Evolutionary conservation across 2,113 vertebrate species (phyloP), one percentile per base, ranked within the genome.

Genomic region (Hydrochoerus hydrochaeris): DNA sequence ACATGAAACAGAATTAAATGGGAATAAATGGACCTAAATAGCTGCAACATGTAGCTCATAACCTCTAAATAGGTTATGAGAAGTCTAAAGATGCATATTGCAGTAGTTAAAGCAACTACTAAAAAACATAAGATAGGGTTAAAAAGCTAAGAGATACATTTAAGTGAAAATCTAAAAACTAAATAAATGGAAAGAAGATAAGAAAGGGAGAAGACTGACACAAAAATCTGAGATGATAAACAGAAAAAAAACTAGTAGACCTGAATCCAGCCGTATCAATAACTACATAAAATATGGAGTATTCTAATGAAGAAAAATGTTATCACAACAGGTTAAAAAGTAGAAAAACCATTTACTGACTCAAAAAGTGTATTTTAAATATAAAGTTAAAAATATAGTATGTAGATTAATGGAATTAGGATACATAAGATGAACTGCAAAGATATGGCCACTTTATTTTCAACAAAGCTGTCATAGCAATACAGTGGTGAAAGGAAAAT

Each of bases 191-290:
- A 83, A 77, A 87, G 57, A 78, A 67, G 49, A 20, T 11, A 60
- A 49, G 69, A 95, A 83, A 67, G 16, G 49, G 38, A 92, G 12
- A 58, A 73, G 19, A 60, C 14, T 91, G 46, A 69, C 80, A 84
- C 30, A 88, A 88, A 69, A 67, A 67, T 49, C 5, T 78, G n/a
- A 91, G 41, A 75, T 67, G 77, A 78, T 13, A 84, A 65, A 71
- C 16, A 84, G 32, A 91, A 83, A 88, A 88, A 62, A 67, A 92
- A 92, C 20, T 19, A 57, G n/a, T 73, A 91, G 35, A 69, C 57
- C 14, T 94, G 62, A 82, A 82, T 38, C 41, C 35, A 94, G n/a
- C 13, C 32, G 41, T 58, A 77, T n/a, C 24, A 73, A 89, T 81
- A 46, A 80, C 73, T 32, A 89, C 44, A 80, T 84, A 69, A 84